Percentiles rank a stretch among this genome's conserved stretches.
Conservation (phyloP, 2,888 invertebrate species). For the Athalia rosae region DNA sequence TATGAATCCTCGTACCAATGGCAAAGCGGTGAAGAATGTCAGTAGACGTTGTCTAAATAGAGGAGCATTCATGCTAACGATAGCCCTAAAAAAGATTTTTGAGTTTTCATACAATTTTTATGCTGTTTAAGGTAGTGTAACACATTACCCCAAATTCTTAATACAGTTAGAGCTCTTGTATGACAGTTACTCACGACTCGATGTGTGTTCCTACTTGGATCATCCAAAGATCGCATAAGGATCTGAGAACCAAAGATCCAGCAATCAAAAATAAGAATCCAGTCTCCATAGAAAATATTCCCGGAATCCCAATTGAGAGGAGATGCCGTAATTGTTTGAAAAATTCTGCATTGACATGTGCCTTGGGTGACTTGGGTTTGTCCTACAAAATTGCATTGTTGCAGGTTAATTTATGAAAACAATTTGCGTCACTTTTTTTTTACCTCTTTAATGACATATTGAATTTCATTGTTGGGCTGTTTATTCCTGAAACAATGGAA, state of each 20-base stretch:
- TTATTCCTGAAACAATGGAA: constrained; percentile 72
- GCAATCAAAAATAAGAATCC: constrained; percentile 86
- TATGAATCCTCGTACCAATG: constrained; percentile 80
- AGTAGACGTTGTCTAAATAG: constrained; percentile 85
- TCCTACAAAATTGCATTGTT: constrained; percentile 74
- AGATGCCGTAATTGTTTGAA: constrained; percentile 81
- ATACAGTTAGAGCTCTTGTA: background rate
- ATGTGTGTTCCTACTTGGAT: constrained; percentile 95
- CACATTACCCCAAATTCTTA: background rate
- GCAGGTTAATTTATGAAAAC: constrained; percentile 7
- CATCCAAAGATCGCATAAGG: constrained; percentile 97
- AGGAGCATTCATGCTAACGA: constrained; percentile 89
- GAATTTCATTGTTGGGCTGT: constrained; percentile 83
- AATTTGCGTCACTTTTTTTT: constrained; percentile 41
- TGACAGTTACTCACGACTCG: constrained; percentile 83
- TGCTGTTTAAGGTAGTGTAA: background rate
- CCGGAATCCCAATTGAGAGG: constrained; percentile 81
- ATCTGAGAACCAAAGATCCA: constrained; percentile 87
- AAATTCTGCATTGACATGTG: constrained; percentile 86
- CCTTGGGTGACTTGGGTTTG: constrained; percentile 76
- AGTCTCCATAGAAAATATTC: constrained; percentile 85
- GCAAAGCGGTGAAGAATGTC: constrained; percentile 90
- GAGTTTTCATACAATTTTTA: background rate
- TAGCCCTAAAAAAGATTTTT: constrained; percentile 81
- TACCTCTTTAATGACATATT: constrained; percentile 85